phyloP scores from a whole-genome alignment of 1,140 invertebrate species.

The Eupeodes corollae region DNA sequence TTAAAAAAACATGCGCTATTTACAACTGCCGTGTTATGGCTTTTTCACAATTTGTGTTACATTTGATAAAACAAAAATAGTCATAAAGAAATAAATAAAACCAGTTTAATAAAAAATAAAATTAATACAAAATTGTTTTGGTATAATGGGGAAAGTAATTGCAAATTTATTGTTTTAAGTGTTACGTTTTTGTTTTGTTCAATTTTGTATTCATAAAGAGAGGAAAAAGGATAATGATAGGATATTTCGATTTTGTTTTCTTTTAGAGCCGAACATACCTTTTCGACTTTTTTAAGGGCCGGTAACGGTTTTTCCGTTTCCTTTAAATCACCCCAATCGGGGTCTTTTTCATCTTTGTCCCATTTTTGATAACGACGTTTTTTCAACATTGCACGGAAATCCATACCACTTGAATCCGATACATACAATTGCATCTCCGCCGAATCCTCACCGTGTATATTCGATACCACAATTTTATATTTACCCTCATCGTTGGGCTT shows the following conservation, averaged over 20 bases:
- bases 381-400: conserved; percentile 96
- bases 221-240: no score
- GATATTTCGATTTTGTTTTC: neutral
- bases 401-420: conserved; percentile 92
- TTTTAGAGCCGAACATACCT: conserved; percentile 52
- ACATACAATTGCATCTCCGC: conserved; percentile 93
- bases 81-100: no score
- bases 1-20: no score
- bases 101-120: no score
- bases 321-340: conserved; percentile 86
- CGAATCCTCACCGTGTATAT: conserved; percentile 86
- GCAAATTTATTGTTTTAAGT: no score
- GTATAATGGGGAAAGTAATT: no score
- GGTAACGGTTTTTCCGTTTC: conserved; percentile 78
- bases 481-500: conserved; percentile 95
- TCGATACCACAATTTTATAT: conserved; percentile 86
- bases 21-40: no score
- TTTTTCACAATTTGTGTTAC: no score
- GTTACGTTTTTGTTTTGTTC: no score
- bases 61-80: no score
- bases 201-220: no score
- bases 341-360: conserved; percentile 77
- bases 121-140: no score
- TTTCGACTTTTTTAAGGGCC: conserved; percentile 81
- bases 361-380: conserved; percentile 94